Conservation (phyloP, 2,797 vertebrate genomes). For the Anableps anableps region DNA sequence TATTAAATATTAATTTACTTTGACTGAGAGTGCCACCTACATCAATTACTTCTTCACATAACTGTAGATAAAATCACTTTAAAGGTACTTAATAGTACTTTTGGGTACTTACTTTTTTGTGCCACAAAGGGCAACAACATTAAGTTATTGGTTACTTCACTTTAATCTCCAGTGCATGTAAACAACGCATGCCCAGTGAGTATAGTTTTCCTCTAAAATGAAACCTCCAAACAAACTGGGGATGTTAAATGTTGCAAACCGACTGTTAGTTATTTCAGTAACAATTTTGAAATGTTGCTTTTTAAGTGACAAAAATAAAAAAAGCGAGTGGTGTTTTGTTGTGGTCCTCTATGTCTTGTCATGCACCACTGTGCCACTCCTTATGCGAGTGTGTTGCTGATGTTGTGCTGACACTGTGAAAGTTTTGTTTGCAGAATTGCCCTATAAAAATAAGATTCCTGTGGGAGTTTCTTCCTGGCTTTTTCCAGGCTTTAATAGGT, state of each 20-base stretch:
- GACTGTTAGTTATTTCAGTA: background rate
- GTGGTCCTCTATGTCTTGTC: background rate
- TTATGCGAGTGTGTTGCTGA: background rate
- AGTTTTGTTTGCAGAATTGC: constrained; percentile 1
- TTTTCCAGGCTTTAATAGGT: background rate
- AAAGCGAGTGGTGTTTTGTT: background rate
- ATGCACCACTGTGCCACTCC: background rate
- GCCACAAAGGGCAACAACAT: background rate
- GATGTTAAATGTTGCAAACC: background rate
- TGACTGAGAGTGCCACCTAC: background rate
- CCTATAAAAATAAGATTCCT: background rate
- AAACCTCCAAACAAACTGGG: background rate
- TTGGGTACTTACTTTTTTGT: background rate
- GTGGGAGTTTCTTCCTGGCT: background rate
- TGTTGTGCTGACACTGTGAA: background rate
- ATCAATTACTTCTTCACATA: background rate
- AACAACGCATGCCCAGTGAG: background rate
- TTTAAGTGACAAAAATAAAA: background rate
- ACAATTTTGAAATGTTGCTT: background rate
- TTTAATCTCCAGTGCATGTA: background rate
- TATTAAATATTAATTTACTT: background rate
- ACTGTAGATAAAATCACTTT: background rate
- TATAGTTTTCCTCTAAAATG: background rate
- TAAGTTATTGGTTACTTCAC: background rate
- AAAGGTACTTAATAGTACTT: too few species aligned